Evolutionary conservation across 2,797 vertebrate species (phyloP).

Genomic region (Brotogeris chrysoptera): DNA sequence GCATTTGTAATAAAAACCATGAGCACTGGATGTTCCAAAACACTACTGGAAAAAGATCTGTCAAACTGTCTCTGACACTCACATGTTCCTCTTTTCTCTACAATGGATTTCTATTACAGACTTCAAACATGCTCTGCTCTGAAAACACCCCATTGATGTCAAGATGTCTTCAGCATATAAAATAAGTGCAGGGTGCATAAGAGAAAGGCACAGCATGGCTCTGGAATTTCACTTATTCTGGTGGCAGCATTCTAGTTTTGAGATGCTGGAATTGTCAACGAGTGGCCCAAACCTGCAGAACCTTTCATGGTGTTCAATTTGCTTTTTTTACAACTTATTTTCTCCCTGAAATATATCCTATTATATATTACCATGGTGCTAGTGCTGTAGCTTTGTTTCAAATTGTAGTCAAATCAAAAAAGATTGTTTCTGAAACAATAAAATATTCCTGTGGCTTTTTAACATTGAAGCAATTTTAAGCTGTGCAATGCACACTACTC

Average conservation of each 20-base stretch:
- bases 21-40: background rate
- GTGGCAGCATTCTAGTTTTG: slow-evolving; percentile 3
- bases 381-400: background rate
- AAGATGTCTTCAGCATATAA: slow-evolving; percentile 24
- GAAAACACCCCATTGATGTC: slow-evolving; percentile 34
- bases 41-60: background rate
- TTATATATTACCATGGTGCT: slow-evolving; percentile 3
- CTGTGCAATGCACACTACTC: background rate
- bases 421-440: background rate
- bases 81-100: background rate
- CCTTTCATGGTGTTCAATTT: slow-evolving; percentile 14
- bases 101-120: background rate
- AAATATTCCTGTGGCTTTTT: slow-evolving; percentile 5
- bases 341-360: slow-evolving; percentile 4
- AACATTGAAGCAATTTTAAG: background rate
- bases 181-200: background rate
- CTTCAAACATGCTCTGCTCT: slow-evolving; percentile 22
- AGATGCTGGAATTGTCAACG: background rate
- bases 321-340: slow-evolving; percentile 9
- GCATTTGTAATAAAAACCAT: background rate
- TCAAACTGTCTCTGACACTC: background rate
- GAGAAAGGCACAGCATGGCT: slow-evolving; percentile 20
- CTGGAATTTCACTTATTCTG: slow-evolving; percentile 28
- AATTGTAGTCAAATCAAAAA: slow-evolving; percentile 1
- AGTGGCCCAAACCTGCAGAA: slow-evolving; percentile 6